A percentile compares a stretch with the other conserved stretches of the same genome.
These are phyloP conservation scores for Mythimna loreyi DNA, from an alignment of 2,888 invertebrate species.

Conservation along the genomic window DNA sequence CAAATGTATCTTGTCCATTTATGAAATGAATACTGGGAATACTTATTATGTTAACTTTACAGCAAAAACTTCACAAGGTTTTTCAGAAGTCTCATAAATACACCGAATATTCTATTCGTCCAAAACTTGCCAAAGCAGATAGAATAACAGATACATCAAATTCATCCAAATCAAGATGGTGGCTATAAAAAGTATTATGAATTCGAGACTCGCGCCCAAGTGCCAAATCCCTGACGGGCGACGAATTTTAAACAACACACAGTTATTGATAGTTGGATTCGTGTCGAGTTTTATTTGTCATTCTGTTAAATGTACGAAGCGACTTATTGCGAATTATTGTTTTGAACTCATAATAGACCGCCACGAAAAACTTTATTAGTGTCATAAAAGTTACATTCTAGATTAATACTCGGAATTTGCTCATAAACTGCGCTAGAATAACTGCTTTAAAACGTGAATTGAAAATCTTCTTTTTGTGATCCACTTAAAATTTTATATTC, in stretches of 20 bases:
- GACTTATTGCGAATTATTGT: constrained; percentile 58
- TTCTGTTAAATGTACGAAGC: constrained; percentile 65
- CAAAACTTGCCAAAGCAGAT: constrained; percentile 16
- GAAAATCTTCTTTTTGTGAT: constrained; percentile 32
- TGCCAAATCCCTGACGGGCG: constrained; percentile 85
- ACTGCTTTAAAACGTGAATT: constrained; percentile 48
- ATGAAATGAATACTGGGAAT: neutral
- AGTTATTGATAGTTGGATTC: constrained; percentile 83
- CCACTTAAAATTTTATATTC: constrained; percentile 42
- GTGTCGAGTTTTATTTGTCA: constrained; percentile 77
- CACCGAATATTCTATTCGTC: neutral
- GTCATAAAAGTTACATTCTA: constrained; percentile 59
- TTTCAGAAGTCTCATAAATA: neutral
- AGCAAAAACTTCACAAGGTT: neutral
- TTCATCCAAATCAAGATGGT: constrained; percentile 73
- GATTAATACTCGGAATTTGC: constrained; percentile 55
- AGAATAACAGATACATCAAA: constrained; percentile 69
- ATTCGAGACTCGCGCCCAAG: constrained; percentile 82
- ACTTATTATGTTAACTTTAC: neutral
- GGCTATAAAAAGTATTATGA: constrained; percentile 81
- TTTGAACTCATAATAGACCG: constrained; percentile 57
- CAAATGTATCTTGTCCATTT: too few species aligned
- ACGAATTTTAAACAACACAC: constrained; percentile 84
- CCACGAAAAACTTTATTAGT: constrained; percentile 61
- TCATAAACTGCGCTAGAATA: constrained; percentile 51